Evolutionary conservation across 2,113 vertebrate species (phyloP).

Genomic region (Mesitornis unicolor): DNA sequence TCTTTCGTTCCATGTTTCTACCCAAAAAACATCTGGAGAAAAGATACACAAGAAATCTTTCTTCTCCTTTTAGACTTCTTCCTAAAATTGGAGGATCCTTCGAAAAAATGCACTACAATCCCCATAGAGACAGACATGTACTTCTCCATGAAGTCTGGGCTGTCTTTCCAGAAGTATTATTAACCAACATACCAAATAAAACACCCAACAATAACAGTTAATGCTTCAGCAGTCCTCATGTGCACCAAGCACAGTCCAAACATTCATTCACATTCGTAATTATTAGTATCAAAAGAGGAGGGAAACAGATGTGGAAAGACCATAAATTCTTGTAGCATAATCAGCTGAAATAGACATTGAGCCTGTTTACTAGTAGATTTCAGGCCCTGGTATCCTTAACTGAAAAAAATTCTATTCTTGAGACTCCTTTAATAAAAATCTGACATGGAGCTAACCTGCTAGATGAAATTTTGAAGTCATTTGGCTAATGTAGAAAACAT

Average conservation of each 20-base stretch:
- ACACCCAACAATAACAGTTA: neutral
- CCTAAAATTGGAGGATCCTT: neutral
- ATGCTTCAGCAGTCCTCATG: neutral
- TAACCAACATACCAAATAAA: neutral
- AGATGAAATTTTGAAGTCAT: neutral
- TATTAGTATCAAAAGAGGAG: neutral
- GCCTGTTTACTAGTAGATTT: neutral
- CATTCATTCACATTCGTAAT: rapidly evolving
- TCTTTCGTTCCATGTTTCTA: neutral
- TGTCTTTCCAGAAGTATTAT: neutral
- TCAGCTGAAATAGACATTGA: neutral
- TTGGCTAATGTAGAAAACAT: neutral
- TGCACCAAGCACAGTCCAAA: neutral
- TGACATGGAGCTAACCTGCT: neutral
- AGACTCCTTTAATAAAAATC: neutral
- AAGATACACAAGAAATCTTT: neutral
- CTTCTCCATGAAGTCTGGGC: neutral
- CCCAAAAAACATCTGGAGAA: neutral
- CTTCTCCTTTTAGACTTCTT: neutral
- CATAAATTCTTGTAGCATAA: neutral
- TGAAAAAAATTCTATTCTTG: neutral
- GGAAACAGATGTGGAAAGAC: neutral
- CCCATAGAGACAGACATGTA: rapidly evolving
- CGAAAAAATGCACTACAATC: neutral
- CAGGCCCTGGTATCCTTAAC: neutral